phyloP scores from a whole-genome alignment of 2,113 vertebrate species.

The Macaca fascicularis region T2T-MFA8v1.1 NC_088384.1:117867501-117868000 shows the following conservation, averaged over 20 bases:
- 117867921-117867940: too few species aligned
- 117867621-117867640: neutral
- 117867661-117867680: rapidly evolving
- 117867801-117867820: neutral
- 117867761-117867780: neutral
- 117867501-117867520: rapidly evolving
- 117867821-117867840: rapidly evolving
- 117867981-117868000: too few species aligned
- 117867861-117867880: neutral
- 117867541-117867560: rapidly evolving
- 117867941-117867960: too few species aligned
- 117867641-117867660: neutral
- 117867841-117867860: neutral
- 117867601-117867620: neutral
- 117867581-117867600: rapidly evolving
- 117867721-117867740: rapidly evolving
- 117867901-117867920: too few species aligned
- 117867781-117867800: neutral
- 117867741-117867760: neutral
- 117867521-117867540: rapidly evolving
- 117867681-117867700: too few species aligned
- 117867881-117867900: rapidly evolving
- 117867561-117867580: rapidly evolving
- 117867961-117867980: too few species aligned
- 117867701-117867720: neutral